These are phyloP conservation scores for Eubasilissa splendida DNA, from an alignment of 2,888 invertebrate genomes.

Conservation along the genomic window DNA sequence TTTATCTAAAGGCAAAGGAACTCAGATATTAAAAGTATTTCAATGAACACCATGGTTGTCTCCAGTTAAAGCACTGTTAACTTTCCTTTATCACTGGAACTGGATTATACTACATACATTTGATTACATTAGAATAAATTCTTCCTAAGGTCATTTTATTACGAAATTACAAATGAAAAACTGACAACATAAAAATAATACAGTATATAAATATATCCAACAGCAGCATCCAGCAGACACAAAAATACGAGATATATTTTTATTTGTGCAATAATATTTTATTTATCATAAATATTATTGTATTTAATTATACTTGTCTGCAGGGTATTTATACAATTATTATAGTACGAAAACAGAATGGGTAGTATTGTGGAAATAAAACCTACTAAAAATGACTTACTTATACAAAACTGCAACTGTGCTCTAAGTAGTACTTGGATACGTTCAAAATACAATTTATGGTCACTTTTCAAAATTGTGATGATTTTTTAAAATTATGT, in stretches of 20 bases:
- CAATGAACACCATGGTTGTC: neutral
- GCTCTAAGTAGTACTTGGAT: too few species aligned
- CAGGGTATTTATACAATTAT: slow-evolving; percentile 23
- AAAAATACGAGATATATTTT: slow-evolving; percentile 33
- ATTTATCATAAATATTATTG: slow-evolving; percentile 49
- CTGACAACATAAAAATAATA: slow-evolving; percentile 4
- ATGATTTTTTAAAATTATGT: neutral
- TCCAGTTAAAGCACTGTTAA: slow-evolving; percentile 1
- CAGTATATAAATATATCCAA: slow-evolving; percentile 1
- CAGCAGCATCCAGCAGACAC: slow-evolving; percentile 3
- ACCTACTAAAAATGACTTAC: too few species aligned
- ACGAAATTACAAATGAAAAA: slow-evolving; percentile 35
- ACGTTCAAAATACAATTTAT: neutral
- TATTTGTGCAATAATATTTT: slow-evolving; percentile 45
- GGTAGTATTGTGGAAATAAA: too few species aligned
- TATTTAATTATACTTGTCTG: slow-evolving; percentile 37
- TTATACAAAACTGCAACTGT: too few species aligned
- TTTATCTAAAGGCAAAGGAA: slow-evolving; percentile 10
- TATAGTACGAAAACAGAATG: slow-evolving; percentile 9
- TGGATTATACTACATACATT: slow-evolving; percentile 14
- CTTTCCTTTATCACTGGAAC: slow-evolving; percentile 25
- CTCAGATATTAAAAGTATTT: neutral
- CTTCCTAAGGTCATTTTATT: slow-evolving; percentile 29
- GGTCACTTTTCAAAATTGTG: slow-evolving; percentile 13
- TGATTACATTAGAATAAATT: slow-evolving; percentile 28